A percentile compares a stretch with the other conserved stretches of the same genome.
phyloP scores from a whole-genome alignment of 2,113 vertebrate genomes.

The Struthidea cinerea region DNA sequence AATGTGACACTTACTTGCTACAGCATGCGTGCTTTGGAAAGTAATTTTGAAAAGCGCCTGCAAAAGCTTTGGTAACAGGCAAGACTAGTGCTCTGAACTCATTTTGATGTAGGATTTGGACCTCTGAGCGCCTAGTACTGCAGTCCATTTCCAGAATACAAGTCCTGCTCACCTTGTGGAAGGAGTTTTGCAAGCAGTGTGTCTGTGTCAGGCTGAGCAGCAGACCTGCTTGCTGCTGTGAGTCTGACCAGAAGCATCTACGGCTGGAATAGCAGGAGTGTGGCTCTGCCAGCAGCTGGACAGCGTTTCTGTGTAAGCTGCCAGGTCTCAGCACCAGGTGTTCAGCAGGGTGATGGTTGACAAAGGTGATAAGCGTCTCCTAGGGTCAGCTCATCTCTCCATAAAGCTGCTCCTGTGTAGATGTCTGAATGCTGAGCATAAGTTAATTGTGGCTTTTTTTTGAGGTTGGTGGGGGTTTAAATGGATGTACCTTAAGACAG shows the following conservation, averaged over 20 bases:
- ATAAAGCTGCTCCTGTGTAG: neutral
- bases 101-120: neutral
- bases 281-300: neutral
- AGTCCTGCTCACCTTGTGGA: neutral
- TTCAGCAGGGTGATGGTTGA: neutral
- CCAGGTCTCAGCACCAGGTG: neutral
- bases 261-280: accelerated
- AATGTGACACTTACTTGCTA: neutral
- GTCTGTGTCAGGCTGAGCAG: neutral
- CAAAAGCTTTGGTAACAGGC: neutral
- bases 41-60: neutral
- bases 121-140: neutral
- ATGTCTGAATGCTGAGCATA: neutral
- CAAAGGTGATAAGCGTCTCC: neutral
- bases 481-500: accelerated
- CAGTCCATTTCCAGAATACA: neutral
- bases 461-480: neutral
- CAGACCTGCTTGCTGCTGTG: neutral
- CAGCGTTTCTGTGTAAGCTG: neutral
- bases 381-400: neutral
- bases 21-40: neutral
- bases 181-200: neutral
- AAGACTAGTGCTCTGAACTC: neutral
- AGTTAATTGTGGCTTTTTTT: neutral
- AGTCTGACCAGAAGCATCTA: neutral